phyloP scores from a whole-genome alignment of 37 sponge, comb jelly and placozoan species.

The Cladorhizidae sp. region DNA sequence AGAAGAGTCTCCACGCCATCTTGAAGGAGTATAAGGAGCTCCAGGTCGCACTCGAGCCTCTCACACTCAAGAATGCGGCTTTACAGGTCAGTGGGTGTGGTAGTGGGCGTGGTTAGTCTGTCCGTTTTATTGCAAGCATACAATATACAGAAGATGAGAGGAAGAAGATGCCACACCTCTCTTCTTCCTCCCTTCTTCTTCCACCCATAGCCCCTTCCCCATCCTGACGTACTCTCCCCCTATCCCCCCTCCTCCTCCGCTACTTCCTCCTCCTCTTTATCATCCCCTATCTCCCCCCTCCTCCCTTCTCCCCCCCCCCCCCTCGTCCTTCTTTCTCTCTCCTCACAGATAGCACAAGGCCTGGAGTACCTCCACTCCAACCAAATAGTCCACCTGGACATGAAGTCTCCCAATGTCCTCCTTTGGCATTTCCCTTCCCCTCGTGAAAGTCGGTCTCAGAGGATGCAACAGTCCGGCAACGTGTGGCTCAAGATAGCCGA shows the following conservation, averaged over 20 bases:
- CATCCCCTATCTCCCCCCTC: too few species aligned
- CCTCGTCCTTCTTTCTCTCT: too few species aligned
- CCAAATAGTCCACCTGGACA: conserved; percentile 82
- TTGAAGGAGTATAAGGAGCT: conserved; percentile 69
- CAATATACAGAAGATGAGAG: not conserved
- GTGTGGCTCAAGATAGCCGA: conserved; percentile 80
- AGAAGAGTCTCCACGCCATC: conserved; percentile 47
- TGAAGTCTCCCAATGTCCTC: conserved; percentile 88
- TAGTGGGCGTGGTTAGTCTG: not conserved
- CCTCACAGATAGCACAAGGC: conserved; percentile 69
- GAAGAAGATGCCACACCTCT: too few species aligned
- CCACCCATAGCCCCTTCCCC: too few species aligned
- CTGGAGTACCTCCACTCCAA: conserved; percentile 83
- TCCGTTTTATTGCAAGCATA: not conserved
- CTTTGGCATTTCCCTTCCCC: conserved; percentile 85
- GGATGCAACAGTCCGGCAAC: conserved; percentile 47
- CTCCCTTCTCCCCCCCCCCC: too few species aligned
- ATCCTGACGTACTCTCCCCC: too few species aligned
- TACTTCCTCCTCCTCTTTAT: too few species aligned
- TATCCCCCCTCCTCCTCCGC: too few species aligned
- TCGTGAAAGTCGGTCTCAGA: not conserved
- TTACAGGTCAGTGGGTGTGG: conserved; percentile 37
- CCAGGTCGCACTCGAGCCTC: conserved; percentile 46
- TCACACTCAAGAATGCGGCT: conserved; percentile 62
- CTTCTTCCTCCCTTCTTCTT: too few species aligned